Evolutionary conservation across 2,113 vertebrate species (phyloP).

Genomic region (Megatriorchis doriae): DNA sequence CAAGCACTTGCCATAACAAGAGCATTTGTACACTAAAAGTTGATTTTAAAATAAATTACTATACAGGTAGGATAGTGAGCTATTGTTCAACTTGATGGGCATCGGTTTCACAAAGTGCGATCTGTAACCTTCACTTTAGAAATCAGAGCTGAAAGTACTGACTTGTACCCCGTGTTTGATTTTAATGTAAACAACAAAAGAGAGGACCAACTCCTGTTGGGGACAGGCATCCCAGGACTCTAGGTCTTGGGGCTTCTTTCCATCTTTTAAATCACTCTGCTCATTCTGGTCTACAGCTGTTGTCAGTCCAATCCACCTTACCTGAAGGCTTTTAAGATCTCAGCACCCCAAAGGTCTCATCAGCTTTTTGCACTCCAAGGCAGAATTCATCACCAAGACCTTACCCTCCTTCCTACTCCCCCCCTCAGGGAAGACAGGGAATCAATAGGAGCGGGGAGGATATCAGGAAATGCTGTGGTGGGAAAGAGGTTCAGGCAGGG

Average conservation of each 20-base stretch:
- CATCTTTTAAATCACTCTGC: not conserved
- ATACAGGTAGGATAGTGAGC: slow-evolving; percentile 50
- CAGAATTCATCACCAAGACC: not conserved
- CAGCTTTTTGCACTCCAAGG: not conserved
- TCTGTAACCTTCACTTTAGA: slow-evolving; percentile 22
- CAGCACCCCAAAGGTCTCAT: not conserved
- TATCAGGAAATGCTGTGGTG: not conserved
- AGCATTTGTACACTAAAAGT: slow-evolving; percentile 34
- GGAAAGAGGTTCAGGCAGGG: not conserved
- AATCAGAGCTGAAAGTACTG: slow-evolving; percentile 37
- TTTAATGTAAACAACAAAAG: slow-evolving; percentile 27
- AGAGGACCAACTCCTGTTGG: not conserved
- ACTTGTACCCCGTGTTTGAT: not conserved
- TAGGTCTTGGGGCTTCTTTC: not conserved
- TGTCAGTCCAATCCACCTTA: not conserved
- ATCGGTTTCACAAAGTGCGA: not conserved
- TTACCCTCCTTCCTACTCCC: not conserved
- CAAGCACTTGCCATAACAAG: not conserved
- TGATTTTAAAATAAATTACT: slow-evolving; percentile 67
- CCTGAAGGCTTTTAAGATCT: not conserved
- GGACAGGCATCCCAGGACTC: not conserved
- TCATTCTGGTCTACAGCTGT: not conserved
- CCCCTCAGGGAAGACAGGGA: not conserved
- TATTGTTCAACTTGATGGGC: slow-evolving; percentile 28
- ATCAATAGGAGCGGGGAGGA: not conserved